These are phyloP conservation scores for Pardalotus punctatus DNA, from an alignment of 2,113 vertebrate species.

Conservation along the genomic window DNA sequence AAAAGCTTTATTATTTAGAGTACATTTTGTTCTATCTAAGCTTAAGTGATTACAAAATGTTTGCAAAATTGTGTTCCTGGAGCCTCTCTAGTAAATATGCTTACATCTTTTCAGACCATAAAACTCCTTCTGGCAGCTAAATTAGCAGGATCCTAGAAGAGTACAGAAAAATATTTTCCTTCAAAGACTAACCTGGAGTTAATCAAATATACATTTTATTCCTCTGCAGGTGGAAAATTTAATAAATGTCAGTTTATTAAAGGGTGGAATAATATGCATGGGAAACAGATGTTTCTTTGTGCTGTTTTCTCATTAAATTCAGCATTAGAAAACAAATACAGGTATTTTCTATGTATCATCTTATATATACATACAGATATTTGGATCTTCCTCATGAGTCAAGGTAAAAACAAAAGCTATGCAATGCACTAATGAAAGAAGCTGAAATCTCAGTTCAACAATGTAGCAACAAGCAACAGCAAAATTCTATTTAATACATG, in stretches of 20 bases:
- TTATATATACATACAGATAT: background rate
- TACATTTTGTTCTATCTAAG: conserved; percentile 29
- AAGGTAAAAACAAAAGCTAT: background rate
- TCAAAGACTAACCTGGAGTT: background rate
- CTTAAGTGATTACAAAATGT: conserved; percentile 47
- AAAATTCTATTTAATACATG: background rate
- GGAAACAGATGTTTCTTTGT: background rate
- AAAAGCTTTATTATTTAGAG: conserved; percentile 31
- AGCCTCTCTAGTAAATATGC: conserved; percentile 24
- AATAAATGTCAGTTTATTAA: background rate
- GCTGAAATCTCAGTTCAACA: background rate
- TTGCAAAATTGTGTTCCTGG: conserved; percentile 46
- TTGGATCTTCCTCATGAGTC: background rate
- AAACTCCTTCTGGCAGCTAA: conserved; percentile 39
- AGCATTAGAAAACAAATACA: background rate
- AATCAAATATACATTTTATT: conserved; percentile 7
- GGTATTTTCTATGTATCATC: background rate
- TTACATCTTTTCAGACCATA: conserved; percentile 19
- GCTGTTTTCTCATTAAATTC: conserved; percentile 15
- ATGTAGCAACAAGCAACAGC: background rate
- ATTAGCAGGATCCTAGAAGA: background rate
- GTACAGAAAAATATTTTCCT: conserved; percentile 25
- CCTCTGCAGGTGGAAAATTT: background rate
- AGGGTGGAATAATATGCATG: background rate
- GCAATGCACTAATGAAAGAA: background rate